Base-by-base conservation (phyloP, 2,113 vertebrate genomes). In the Lamprologus tigripictilis region DNA sequence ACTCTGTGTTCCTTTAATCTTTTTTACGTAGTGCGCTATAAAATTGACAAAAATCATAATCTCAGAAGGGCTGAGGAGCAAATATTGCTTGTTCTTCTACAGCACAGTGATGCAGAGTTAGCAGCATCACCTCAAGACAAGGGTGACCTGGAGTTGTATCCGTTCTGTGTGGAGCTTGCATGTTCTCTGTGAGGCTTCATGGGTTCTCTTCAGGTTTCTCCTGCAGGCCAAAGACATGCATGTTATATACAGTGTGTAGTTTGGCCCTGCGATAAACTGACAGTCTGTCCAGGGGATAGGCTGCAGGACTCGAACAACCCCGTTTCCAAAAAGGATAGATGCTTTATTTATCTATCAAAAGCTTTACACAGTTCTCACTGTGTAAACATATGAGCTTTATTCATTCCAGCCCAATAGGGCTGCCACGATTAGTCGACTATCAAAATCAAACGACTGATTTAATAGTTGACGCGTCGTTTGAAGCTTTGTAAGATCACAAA, bases 101-200 rank as follows among this genome's bases (percentile, higher is more conserved):
- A 33, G 0, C 57, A 33, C 28, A 33, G 28, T 33, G 57, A 17
- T 1, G 8, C 58, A 63, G 16, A 17, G 58, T 33, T 63, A 7
- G 58, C 58, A 28, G 4, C 55, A 57, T 57, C 23, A 14, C 0
- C 54, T 57, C 0, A 26, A 57, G 4, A 26, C 23, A 33, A 61
- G 57, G 0, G 9, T 31, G 57, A 31, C 57, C 57, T 61, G 57
- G 5, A 19, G 1, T 10, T 10, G 28, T 4, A 6, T 61, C 28
- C 1, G 3, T 61, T 33, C 28, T 63, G 58, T 33, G 58, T 63
- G 28, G 0, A 33, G 28, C 28, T 61, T 19, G 57, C 8, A 9
- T 31, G 57, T 33, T 17, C 57, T 61, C 57, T 31, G 26, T 61
- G 57, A 31, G 57, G 8, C 57, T 61, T 31, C 57, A 61, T 33